Evolutionary conservation across 2,113 vertebrate genomes (phyloP).

Genomic region (Antechinus flavipes): DNA sequence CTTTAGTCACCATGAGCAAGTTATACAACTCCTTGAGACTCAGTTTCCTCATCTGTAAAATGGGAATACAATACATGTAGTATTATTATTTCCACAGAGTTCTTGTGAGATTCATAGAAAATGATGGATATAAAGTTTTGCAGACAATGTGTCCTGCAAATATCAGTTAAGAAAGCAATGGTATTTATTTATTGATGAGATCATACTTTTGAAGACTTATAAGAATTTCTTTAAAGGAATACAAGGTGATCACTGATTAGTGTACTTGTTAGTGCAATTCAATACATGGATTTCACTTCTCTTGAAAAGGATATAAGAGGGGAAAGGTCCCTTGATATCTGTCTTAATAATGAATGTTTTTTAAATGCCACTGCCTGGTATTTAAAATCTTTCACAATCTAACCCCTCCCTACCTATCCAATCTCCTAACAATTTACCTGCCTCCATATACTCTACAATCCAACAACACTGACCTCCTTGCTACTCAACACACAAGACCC

Average conservation of each 20-base stretch:
- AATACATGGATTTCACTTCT: not conserved
- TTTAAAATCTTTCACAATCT: not conserved
- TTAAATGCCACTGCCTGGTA: not conserved
- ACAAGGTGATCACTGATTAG: not conserved
- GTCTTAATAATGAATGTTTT: not conserved
- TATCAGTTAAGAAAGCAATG: not conserved
- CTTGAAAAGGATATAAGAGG: not conserved
- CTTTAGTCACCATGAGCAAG: not conserved
- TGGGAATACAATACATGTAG: not conserved
- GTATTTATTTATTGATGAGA: not conserved
- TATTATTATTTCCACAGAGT: not conserved
- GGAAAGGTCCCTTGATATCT: not conserved
- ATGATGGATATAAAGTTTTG: not conserved
- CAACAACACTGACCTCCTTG: not conserved
- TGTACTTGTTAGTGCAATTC: not conserved
- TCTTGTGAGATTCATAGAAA: not conserved
- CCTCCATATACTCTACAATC: not conserved
- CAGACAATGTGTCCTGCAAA: not conserved
- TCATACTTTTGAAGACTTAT: not conserved
- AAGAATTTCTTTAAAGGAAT: not conserved
- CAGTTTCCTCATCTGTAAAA: not conserved
- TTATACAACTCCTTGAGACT: not conserved
- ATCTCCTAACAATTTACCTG: not conserved
- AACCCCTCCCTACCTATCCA: not conserved
- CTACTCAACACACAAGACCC: not conserved